Conservation (phyloP, 2,797 vertebrate species). For the Notamacropus eugenii region DNA sequence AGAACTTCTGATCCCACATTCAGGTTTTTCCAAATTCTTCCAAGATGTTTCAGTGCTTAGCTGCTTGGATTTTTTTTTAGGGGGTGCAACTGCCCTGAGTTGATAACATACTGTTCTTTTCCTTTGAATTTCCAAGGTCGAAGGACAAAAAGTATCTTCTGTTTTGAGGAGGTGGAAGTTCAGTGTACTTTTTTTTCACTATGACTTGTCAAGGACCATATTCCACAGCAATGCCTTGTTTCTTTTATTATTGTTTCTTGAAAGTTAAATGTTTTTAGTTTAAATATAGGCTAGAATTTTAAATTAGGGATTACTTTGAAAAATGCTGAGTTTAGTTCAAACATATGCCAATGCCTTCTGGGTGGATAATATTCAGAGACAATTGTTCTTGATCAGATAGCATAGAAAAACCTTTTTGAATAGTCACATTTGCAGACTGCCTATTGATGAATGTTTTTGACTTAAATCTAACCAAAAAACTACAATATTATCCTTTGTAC, state of each 20-base stretch:
- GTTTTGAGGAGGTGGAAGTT: conserved; percentile 78
- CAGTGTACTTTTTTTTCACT: conserved; percentile 79
- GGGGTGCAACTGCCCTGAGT: conserved; percentile 65
- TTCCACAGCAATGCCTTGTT: conserved; percentile 80
- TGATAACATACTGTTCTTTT: conserved; percentile 73
- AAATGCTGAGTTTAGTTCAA: conserved; percentile 73
- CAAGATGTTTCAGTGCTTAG: conserved; percentile 66
- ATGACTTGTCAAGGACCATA: conserved; percentile 81
- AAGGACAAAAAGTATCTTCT: conserved; percentile 77
- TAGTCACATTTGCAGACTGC: conserved; percentile 78
- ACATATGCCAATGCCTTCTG: conserved; percentile 73
- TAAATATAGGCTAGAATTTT: conserved; percentile 78
- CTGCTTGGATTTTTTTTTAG: conserved; percentile 70
- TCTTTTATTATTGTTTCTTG: conserved; percentile 78
- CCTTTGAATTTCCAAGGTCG: conserved; percentile 65
- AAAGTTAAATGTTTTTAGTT: conserved; percentile 80
- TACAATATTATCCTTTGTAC: conserved; percentile 83
- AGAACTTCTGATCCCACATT: conserved; percentile 64
- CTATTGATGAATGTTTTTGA: conserved; percentile 82
- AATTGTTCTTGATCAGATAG: conserved; percentile 72
- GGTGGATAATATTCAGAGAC: conserved; percentile 76
- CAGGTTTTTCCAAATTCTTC: conserved; percentile 60
- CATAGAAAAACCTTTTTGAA: conserved; percentile 74
- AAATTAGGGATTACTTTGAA: conserved; percentile 76
- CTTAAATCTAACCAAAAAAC: conserved; percentile 84